Percentiles rank a stretch among this genome's conserved stretches.
phyloP scores from a whole-genome alignment of 2,797 vertebrate genomes.

The Heteromormyrus szaboi region DNA sequence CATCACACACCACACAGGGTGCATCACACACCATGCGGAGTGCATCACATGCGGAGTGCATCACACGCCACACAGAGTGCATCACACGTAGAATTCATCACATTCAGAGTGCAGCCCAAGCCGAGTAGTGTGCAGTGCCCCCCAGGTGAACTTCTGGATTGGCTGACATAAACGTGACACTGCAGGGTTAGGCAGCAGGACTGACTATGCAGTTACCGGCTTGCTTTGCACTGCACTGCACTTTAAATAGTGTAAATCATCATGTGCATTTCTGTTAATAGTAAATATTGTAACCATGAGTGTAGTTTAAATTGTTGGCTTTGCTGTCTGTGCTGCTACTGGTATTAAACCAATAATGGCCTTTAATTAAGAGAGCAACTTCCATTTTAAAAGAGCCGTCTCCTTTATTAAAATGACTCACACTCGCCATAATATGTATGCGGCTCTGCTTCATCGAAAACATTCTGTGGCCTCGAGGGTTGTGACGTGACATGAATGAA shows the following conservation, averaged over 20 bases:
- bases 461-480: background rate
- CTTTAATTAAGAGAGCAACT: background rate
- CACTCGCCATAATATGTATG: background rate
- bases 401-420: background rate
- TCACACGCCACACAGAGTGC: too few species aligned
- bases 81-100: too few species aligned
- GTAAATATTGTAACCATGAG: background rate
- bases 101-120: too few species aligned
- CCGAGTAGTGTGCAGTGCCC: background rate
- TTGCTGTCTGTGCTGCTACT: background rate
- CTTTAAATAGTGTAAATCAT: background rate
- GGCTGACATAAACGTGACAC: background rate
- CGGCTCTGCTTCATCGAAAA: background rate
- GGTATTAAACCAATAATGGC: background rate
- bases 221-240: background rate
- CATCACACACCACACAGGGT: too few species aligned
- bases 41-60: too few species aligned
- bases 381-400: background rate
- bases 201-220: background rate
- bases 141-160: background rate
- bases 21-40: too few species aligned
- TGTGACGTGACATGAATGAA: background rate
- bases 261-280: background rate
- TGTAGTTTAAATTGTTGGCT: background rate
- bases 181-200: background rate